Evolutionary conservation across 2,888 invertebrate genomes (phyloP).

Genomic region (Argyresthia goedartella): DNA sequence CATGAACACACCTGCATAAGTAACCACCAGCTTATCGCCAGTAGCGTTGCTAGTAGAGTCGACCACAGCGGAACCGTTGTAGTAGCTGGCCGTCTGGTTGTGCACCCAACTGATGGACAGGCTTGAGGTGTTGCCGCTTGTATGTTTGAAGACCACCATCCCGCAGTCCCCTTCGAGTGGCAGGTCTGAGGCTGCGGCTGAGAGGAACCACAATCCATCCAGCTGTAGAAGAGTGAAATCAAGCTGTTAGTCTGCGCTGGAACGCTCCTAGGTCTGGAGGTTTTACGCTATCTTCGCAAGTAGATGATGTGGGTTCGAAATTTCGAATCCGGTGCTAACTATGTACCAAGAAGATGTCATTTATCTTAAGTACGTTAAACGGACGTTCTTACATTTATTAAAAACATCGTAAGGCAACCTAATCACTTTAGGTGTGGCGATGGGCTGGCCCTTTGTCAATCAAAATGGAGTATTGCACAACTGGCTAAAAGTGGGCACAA

Average conservation of each 20-base stretch:
- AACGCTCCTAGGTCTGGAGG: no score
- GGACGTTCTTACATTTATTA: no score
- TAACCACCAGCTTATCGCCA: conserved; percentile 45
- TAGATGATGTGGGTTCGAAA: no score
- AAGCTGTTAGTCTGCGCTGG: neutral
- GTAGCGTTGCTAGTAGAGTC: conserved; percentile 38
- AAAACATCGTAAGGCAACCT: no score
- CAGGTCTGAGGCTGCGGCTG: conserved; percentile 43
- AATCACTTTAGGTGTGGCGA: no score
- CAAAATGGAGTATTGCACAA: no score
- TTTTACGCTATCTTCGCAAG: no score
- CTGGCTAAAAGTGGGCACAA: no score
- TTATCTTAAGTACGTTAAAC: no score
- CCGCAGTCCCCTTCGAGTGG: conserved; percentile 46
- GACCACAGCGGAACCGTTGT: conserved; percentile 49
- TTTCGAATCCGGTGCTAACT: no score
- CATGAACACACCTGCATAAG: conserved; percentile 39
- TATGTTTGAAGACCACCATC: conserved; percentile 49
- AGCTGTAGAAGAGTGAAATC: conserved; percentile 22
- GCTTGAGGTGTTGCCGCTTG: conserved; percentile 42
- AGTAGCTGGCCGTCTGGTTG: conserved; percentile 44
- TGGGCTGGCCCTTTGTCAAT: no score
- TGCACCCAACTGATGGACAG: conserved; percentile 52
- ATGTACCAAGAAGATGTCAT: no score
- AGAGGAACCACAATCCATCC: conserved; percentile 53